Conservation (phyloP, 2,113 vertebrate species). For the Cyanoderma ruficeps region DNA sequence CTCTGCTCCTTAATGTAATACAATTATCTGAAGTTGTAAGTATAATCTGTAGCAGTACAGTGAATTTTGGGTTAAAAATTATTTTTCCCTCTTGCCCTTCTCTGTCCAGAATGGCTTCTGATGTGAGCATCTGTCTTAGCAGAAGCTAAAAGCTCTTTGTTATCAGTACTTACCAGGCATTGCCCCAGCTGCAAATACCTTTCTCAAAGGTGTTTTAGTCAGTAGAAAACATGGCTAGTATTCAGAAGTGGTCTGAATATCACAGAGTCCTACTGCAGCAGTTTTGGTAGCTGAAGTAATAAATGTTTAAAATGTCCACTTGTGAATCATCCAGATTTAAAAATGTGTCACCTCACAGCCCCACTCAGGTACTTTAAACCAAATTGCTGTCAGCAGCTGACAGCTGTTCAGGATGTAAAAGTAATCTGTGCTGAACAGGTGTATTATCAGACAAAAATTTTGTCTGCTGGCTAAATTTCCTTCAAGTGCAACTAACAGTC, state of each 20-base stretch:
- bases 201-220: background rate
- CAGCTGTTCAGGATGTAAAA: background rate
- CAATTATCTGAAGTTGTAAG: background rate
- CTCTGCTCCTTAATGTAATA: background rate
- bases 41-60: background rate
- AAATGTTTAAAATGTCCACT: background rate
- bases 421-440: background rate
- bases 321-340: background rate
- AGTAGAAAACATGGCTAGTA: background rate
- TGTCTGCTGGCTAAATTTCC: background rate
- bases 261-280: background rate
- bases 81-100: rapidly evolving
- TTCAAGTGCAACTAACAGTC: background rate
- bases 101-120: background rate
- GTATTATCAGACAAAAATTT: background rate
- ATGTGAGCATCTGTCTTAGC: background rate
- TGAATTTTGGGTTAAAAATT: background rate
- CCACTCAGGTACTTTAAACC: background rate
- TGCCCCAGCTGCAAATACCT: background rate
- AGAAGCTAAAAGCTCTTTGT: background rate
- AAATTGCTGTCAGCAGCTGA: background rate
- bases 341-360: background rate
- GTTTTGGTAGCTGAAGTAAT: background rate
- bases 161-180: background rate
- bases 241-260: background rate